Percentiles rank a stretch among this genome's conserved stretches.
These are phyloP conservation scores for Drosophila kanekoi DNA, from an alignment of 2,888 invertebrate species.

Conservation along the genomic window DNA sequence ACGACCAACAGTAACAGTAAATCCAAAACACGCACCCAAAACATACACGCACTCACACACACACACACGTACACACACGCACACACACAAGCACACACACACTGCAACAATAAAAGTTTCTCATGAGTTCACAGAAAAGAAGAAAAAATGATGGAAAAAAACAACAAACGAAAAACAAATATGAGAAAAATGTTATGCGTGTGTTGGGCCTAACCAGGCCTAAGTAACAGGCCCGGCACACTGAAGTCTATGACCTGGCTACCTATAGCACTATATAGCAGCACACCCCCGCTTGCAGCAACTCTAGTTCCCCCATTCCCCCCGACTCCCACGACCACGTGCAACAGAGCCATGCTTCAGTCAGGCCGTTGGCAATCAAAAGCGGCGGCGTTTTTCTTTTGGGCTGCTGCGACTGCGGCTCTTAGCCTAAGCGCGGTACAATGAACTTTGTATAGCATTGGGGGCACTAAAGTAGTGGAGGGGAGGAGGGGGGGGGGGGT, in stretches of 20 bases:
- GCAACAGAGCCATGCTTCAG: background rate
- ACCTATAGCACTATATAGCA: conserved; percentile 50
- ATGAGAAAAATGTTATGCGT: conserved; percentile 55
- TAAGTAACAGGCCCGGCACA: conserved; percentile 37
- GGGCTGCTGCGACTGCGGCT: conserved; percentile 62
- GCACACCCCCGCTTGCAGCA: conserved; percentile 2
- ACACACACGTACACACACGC: too few species aligned
- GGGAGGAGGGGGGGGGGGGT: background rate
- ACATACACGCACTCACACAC: conserved; percentile 4
- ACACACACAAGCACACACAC: conserved; percentile 1
- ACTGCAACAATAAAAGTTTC: conserved; percentile 48
- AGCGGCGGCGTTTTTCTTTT: conserved; percentile 74
- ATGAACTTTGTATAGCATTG: conserved; percentile 67
- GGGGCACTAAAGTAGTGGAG: conserved; percentile 16
- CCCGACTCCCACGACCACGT: background rate
- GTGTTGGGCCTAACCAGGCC: conserved; percentile 43
- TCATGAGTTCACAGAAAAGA: conserved; percentile 22
- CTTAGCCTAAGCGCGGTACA: conserved; percentile 77
- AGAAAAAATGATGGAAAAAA: conserved; percentile 5
- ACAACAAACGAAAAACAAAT: conserved; percentile 46
- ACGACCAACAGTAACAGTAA: conserved; percentile 35
- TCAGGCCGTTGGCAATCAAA: conserved; percentile 68
- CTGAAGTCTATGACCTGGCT: conserved; percentile 57
- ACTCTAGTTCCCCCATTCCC: background rate
- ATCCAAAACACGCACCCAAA: conserved; percentile 39